Conservation (phyloP, 1,140 invertebrate species). For the Notospermus geniculatus region DNA sequence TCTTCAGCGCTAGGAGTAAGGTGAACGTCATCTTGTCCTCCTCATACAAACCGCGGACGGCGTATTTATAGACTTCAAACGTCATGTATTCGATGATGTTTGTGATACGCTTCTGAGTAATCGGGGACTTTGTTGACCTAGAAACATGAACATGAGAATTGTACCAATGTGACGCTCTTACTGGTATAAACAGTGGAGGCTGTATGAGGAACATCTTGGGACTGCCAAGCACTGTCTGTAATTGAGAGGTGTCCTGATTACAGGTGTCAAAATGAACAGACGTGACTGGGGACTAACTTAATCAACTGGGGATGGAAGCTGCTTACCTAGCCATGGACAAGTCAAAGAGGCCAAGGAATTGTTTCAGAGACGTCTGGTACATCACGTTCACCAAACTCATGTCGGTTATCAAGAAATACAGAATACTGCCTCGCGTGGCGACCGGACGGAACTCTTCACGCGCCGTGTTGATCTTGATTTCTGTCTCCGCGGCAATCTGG, state of each 20-base stretch:
- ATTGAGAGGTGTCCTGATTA: too few species aligned
- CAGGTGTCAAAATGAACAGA: too few species aligned
- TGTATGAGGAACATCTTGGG: too few species aligned
- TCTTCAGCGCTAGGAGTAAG: constrained; percentile 93
- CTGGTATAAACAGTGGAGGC: too few species aligned
- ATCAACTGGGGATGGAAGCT: too few species aligned
- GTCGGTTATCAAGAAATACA: constrained; percentile 95
- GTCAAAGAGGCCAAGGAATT: constrained; percentile 93
- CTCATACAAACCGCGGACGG: constrained; percentile 88
- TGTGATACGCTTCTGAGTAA: constrained; percentile 81
- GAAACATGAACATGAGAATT: constrained; percentile 9
- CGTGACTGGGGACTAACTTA: too few species aligned
- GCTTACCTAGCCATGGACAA: constrained; percentile 72
- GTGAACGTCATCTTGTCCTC: constrained; percentile 90
- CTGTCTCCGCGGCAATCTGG: constrained; percentile 83
- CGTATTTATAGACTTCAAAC: constrained; percentile 89
- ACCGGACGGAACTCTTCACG: constrained; percentile 93
- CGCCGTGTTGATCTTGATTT: constrained; percentile 89
- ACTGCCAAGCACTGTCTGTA: too few species aligned
- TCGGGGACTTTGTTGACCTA: constrained; percentile 76
- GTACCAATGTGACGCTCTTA: too few species aligned
- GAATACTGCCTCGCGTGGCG: constrained; percentile 86
- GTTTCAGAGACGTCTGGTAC: constrained; percentile 96
- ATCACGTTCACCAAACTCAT: constrained; percentile 95
- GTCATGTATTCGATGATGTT: constrained; percentile 90